Evolutionary conservation across 2,113 vertebrate species (phyloP).

Genomic region (Oophaga pumilio): DNA sequence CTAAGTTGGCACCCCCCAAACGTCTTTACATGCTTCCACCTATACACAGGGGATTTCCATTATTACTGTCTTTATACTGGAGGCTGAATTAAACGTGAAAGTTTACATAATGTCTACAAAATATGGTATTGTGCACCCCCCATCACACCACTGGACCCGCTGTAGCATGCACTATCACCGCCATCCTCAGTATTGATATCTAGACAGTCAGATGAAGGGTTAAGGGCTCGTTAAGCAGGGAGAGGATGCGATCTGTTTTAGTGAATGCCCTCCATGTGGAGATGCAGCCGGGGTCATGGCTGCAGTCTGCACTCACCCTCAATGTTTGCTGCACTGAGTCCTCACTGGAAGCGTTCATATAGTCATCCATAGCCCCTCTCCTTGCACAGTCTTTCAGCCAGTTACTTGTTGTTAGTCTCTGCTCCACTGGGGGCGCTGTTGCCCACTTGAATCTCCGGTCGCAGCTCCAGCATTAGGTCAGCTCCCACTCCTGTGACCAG

Average conservation of each 20-base stretch:
- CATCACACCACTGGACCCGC: no score
- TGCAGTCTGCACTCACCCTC: neutral
- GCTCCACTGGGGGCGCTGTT: neutral
- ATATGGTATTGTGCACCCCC: neutral
- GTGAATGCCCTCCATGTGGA: neutral
- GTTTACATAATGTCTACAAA: neutral
- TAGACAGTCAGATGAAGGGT: no score
- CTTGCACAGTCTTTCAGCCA: neutral
- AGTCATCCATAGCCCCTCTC: neutral
- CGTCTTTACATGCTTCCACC: no score
- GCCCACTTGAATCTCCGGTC: slow-evolving; percentile 53
- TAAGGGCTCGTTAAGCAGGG: no score
- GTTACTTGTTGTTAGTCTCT: neutral
- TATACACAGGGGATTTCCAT: no score
- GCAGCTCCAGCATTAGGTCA: slow-evolving; percentile 49
- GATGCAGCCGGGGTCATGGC: neutral
- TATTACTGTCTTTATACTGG: neutral
- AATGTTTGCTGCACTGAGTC: neutral
- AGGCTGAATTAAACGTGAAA: neutral
- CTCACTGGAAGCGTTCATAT: neutral
- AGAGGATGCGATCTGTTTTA: no score
- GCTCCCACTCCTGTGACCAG: slow-evolving; percentile 57
- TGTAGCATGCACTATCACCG: no score
- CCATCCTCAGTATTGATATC: no score
- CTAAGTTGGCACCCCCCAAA: no score